Percentiles rank a stretch among this genome's conserved stretches.
Conservation (phyloP, 2,888 invertebrate genomes). For the Galerucella nymphaeae region DNA sequence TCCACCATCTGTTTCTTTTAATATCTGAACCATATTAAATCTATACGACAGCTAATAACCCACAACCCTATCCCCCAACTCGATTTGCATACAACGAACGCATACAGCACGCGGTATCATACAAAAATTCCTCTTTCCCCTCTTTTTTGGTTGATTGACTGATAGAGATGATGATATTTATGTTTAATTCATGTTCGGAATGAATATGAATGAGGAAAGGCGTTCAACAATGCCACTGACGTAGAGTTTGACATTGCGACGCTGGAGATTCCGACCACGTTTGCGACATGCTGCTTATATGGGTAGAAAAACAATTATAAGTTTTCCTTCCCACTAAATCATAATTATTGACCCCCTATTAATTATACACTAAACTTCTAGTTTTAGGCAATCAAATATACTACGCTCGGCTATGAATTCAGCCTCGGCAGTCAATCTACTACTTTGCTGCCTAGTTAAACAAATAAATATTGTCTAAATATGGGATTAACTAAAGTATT, state of each 20-base stretch:
- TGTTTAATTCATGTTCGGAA: conserved; percentile 39
- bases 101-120: conserved; percentile 15
- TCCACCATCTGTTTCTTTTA: conserved; percentile 30
- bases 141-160: conserved; percentile 33
- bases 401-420: no score
- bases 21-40: conserved; percentile 28
- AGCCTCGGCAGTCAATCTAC: no score
- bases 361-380: background rate
- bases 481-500: no score
- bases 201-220: conserved; percentile 40
- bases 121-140: conserved; percentile 21
- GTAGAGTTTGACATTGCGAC: background rate
- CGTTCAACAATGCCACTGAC: conserved; percentile 20
- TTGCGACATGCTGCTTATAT: conserved; percentile 23
- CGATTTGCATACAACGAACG: conserved; percentile 29
- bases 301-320: background rate
- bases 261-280: conserved; percentile 2
- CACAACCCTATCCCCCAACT: conserved; percentile 29
- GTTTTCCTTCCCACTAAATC: no score
- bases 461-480: no score
- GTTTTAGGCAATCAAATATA: no score
- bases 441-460: no score
- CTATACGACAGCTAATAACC: conserved; percentile 31
- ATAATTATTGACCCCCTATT: background rate
- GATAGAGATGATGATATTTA: conserved; percentile 36